Base-by-base conservation (phyloP, 2,888 invertebrate species). In the Sphaerophoria rueppellii region DNA sequence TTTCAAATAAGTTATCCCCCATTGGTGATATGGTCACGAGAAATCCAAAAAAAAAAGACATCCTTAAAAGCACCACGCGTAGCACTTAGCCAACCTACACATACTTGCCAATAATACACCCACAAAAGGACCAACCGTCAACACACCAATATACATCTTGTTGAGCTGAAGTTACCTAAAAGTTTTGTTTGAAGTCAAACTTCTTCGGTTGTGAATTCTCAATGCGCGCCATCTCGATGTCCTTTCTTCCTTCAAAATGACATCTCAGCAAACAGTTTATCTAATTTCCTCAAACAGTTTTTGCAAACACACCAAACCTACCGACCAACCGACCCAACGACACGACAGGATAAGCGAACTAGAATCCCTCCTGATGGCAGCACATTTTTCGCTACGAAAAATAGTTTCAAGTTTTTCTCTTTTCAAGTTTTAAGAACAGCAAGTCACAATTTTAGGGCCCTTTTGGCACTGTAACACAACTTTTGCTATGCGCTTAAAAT, bases 181-280 rank as follows among this genome's bases (percentile, higher is more conserved):
- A 85, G 69, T 85, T 85, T 74, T 63, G 73, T 80, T 77, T 73
- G 67, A 85, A 80, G 72, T 67, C 16, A 75, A 83, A 83, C 60
- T 85, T 85, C 80, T 81, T 52, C 52, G 83, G 76, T 24, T 24
- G 24, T 80, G 73, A 80, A 77, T 77, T 32, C 85, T 70, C 80
- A 73, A 80, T 79, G 73, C 69, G 74, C 75, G 65, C 69, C 76
- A 77, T 69, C 72, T 61, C 60, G 54, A 76, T 67, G 76, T 77
- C 70, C 70, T 76, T 73, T 61, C 46, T 65, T 52, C 72, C 58
- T 77, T 85, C 76, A 77, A 81, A 24, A 80, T 85, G 85, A 85
- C 81, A 85, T 85, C 81, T 77, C 85, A 70, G 85, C 85, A 85
- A 85, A 85, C 85, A 85, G 81, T 85, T 85, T 81, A 80, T 85